Conservation (phyloP, 2,797 vertebrate species). For the Tarsius wallacei region DNA sequence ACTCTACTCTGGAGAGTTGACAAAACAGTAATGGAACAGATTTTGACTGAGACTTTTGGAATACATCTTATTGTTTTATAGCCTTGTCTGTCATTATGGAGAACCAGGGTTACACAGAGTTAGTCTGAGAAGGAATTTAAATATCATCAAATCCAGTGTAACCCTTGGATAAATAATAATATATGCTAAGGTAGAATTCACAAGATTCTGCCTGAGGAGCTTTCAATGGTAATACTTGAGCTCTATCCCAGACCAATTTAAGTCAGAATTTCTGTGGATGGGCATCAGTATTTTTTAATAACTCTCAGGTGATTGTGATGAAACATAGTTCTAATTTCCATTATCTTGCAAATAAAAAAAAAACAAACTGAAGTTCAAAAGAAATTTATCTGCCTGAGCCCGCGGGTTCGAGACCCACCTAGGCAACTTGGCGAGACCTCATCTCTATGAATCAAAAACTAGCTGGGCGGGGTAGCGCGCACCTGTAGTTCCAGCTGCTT, state of each 20-base stretch:
- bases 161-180: background rate
- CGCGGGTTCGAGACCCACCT: too few species aligned
- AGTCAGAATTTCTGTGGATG: conserved; percentile 17
- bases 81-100: background rate
- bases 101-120: conserved; percentile 1
- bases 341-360: background rate
- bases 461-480: too few species aligned
- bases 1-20: background rate
- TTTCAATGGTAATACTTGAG: background rate
- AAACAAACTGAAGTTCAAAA: background rate
- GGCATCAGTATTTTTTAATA: background rate
- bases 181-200: background rate
- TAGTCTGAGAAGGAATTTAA: background rate
- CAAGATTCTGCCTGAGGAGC: background rate
- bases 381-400: too few species aligned
- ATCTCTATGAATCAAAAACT: too few species aligned
- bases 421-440: too few species aligned
- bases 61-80: background rate
- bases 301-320: background rate
- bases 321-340: background rate
- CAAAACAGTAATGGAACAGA: background rate
- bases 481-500: too few species aligned
- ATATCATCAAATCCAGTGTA: background rate
- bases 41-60: background rate
- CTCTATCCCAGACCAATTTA: background rate